These are phyloP conservation scores for Ictalurus punctatus DNA, from an alignment of 2,113 vertebrate genomes.

Conservation along the genomic window DNA sequence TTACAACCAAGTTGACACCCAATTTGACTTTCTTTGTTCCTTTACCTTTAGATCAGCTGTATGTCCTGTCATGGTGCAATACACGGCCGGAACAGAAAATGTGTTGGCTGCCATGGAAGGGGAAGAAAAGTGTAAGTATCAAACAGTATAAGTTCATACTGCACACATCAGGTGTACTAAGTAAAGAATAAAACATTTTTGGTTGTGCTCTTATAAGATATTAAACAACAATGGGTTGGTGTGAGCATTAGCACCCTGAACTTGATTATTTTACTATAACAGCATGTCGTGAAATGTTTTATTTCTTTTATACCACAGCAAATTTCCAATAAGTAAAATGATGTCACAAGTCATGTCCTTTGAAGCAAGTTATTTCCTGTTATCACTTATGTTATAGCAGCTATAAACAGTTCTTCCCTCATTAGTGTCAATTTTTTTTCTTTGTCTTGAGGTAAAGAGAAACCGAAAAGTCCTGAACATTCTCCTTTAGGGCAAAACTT, in stretches of 20 bases:
- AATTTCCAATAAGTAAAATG: not conserved
- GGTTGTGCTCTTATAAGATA: not conserved
- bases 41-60: conserved; percentile 63
- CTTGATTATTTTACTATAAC: not conserved
- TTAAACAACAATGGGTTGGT: not conserved
- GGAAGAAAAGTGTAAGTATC: conserved; percentile 62
- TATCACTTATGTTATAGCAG: not conserved
- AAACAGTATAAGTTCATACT: not conserved
- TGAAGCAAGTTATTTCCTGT: not conserved
- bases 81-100: conserved; percentile 53
- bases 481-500: not conserved
- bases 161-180: not conserved
- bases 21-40: not conserved
- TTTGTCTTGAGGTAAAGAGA: not conserved
- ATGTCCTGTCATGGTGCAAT: conserved; percentile 65
- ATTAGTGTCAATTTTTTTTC: not conserved
- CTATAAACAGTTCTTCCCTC: not conserved
- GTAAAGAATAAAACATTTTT: not conserved
- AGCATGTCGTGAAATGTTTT: not conserved
- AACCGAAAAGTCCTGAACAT: not conserved
- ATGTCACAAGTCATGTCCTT: not conserved
- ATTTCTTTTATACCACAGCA: not conserved
- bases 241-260: not conserved
- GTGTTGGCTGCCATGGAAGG: conserved; percentile 66
- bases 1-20: not conserved